Evolutionary conservation across 1,140 invertebrate genomes (phyloP), one percentile per base, ranked within the genome.

Genomic region (Adelges cooleyi): DNA sequence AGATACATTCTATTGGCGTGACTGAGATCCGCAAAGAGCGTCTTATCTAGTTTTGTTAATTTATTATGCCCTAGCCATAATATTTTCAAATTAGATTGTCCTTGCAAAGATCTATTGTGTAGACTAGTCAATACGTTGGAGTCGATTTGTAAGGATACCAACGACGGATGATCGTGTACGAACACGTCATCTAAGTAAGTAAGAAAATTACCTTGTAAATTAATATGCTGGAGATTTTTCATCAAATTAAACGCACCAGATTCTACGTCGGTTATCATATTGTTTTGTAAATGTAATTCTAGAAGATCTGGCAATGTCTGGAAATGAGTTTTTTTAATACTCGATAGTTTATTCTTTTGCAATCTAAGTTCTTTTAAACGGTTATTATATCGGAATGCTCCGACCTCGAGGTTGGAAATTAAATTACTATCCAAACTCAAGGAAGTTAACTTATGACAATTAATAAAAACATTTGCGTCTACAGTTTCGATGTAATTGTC

Each of bases 391-490:
- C 83, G 76, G 73, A 95, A 94, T 68, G 87, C 84, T 22, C 86
- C 86, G 9, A 84, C 82, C 70, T 88, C 81, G 53, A 98, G 75
- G 69, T 88, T 84, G 5, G 80, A 79, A 44, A 98, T 88, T 74
- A 84, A 83, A 77, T 97, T 98, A 69, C 90, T 87, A 77, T 95
- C 92, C 69, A 97, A 75, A 68, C 89, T 95, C 38, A 98, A 76
- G 4, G 88, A 88, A 6, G 85, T 84, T 13, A 94, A 78, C 70
- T 85, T 86, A 46, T 78, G 77, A 72, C 86, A 90, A 67, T 81
- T 79, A 62, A 82, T 77, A 71, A 94, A 86, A 69, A 92, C 78
- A 67, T 84, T 82, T 20, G 78, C 77, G 6, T 89, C 87, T 66
- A 94, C 79, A 42, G 80, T 80, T 36, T 83, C 82, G 68, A 94